These are phyloP conservation scores for Orthosia incerta DNA, from an alignment of 2,888 invertebrate species.

Conservation along the genomic window DNA sequence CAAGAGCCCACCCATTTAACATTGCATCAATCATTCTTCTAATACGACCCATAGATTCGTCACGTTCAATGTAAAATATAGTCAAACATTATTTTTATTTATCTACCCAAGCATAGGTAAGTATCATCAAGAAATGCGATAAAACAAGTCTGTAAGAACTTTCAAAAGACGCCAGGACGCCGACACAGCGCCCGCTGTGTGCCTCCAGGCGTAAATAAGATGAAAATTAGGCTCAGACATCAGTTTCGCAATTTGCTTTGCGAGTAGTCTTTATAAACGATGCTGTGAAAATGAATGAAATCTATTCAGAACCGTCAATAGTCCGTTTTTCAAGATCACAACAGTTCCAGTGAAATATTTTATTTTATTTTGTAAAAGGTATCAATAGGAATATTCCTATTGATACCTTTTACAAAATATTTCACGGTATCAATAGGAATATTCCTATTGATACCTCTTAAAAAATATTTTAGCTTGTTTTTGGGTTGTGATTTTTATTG, in stretches of 20 bases:
- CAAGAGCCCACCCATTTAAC: background rate
- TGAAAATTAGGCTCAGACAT: slow-evolving; percentile 47
- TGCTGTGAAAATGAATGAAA: slow-evolving; percentile 26
- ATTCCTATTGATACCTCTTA: no score
- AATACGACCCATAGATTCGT: background rate
- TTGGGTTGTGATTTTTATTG: background rate
- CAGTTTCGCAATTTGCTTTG: slow-evolving; percentile 28
- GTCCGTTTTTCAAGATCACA: slow-evolving; percentile 39
- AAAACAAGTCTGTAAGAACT: slow-evolving; percentile 23
- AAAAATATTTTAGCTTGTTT: no score
- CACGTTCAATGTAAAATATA: background rate
- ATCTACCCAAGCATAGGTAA: background rate
- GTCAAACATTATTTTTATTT: background rate
- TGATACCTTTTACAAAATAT: no score
- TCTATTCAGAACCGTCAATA: slow-evolving; percentile 21
- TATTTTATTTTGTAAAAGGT: slow-evolving; percentile 13
- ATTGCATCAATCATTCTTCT: background rate
- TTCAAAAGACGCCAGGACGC: slow-evolving; percentile 17
- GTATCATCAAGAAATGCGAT: slow-evolving; percentile 9
- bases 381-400: slow-evolving; percentile 18
- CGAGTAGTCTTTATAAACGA: slow-evolving; percentile 20
- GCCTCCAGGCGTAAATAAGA: slow-evolving; percentile 37
- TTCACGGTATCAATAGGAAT: no score
- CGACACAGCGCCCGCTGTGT: no score
- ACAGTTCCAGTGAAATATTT: slow-evolving; percentile 22